Evolutionary conservation across 2,797 vertebrate genomes (phyloP).

Genomic region (Periophthalmus magnuspinnatus): DNA sequence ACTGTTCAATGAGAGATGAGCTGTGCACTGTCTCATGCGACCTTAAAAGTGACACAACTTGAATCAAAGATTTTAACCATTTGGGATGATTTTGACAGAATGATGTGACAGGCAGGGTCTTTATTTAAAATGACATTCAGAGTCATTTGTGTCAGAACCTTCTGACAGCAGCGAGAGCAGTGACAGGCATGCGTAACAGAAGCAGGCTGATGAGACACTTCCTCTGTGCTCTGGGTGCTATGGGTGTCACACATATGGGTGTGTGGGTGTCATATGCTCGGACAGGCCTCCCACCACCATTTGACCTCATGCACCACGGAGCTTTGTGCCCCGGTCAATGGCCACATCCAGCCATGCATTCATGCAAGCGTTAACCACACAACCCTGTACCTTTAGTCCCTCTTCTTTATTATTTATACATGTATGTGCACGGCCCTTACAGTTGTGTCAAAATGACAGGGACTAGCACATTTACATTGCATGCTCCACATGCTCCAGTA

Average conservation of each 20-base stretch:
- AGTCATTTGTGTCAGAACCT: slow-evolving; percentile 38
- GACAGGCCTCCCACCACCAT: slow-evolving; percentile 27
- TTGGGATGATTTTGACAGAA: slow-evolving; percentile 8
- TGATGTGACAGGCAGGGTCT: slow-evolving; percentile 3
- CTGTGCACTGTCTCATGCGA: neutral
- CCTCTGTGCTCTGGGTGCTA: slow-evolving; percentile 5
- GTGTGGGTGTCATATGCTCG: slow-evolving; percentile 21
- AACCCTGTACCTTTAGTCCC: slow-evolving; percentile 14
- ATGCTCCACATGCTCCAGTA: slow-evolving; percentile 12
- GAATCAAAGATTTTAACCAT: neutral
- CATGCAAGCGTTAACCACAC: slow-evolving; percentile 37
- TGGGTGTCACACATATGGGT: no score
- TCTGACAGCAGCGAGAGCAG: slow-evolving; percentile 34
- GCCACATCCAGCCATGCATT: slow-evolving; percentile 42
- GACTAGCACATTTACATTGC: slow-evolving; percentile 27
- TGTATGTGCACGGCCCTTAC: slow-evolving; percentile 11
- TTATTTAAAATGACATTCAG: slow-evolving; percentile 40
- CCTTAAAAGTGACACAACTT: neutral
- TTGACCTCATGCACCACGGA: slow-evolving; percentile 56
- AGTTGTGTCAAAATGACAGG: slow-evolving; percentile 31
- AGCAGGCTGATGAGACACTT: slow-evolving; percentile 41
- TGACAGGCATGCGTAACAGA: slow-evolving; percentile 26
- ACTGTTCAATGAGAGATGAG: neutral
- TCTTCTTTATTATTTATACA: slow-evolving; percentile 51
- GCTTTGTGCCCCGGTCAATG: slow-evolving; percentile 35